Evolutionary conservation across 2,888 invertebrate genomes (phyloP), one percentile per base, ranked within the genome.

Genomic region (Trissolcus brochymenae): DNA sequence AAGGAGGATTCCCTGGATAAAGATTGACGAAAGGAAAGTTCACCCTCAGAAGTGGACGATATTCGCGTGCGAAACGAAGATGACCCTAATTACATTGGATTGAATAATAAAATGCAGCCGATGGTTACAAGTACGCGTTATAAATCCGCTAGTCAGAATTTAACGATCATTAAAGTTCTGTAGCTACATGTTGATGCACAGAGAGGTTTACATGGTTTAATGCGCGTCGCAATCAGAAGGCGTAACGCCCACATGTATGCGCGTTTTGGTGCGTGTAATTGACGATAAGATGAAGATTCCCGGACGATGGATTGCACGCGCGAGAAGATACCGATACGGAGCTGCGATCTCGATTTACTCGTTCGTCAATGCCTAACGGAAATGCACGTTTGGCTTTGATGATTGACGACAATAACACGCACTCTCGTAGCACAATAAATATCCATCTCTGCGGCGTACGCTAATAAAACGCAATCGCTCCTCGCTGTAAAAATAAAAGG

Each of bases 281-380:
- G 75, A 70, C 68, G 76, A 72, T 65, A 67, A 67, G 61, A 73
- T 56, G 76, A 79, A 71, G 64, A 68, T 76, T 72, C 68, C 50
- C 40, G 35, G 16, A 13, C 25, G 9, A 57, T 16, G 13, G 43
- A 50, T 60, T 60, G 35, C 60, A 13, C 60, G 41, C 50, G 14
- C 13, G 11, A 35, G 17, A 51, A 51, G 11, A 9, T 51, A 46
- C n/a, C 46, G 46, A 46, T 46, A 46, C n/a, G 19, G 46, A 60
- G 41, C 60, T 14, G 43, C 62, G 73, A 68, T 72, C 59, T 16
- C 71, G 61, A 67, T 59, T 59, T 60, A 54, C 67, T 72, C 67
- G 79, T 65, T 61, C 80, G 74, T 71, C 78, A 71, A 77, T 67
- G 81, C 81, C 72, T 77, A 79, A 82, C 81, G 78, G 82, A 80